Base-by-base conservation (phyloP, 2,113 vertebrate genomes). In the Tiliqua scincoides region DNA sequence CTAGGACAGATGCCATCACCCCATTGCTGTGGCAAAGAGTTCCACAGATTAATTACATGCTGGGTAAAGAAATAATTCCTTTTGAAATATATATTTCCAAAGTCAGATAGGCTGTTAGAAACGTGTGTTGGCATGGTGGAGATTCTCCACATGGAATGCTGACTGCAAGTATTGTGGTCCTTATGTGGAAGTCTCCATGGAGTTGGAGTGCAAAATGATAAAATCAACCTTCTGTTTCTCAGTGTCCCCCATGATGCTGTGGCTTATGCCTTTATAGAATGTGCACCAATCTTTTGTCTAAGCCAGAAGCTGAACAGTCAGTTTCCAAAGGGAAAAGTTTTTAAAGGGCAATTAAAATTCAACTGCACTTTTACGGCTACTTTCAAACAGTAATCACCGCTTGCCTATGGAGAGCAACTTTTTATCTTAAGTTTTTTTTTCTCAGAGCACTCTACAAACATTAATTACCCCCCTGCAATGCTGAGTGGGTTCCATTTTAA, bases 401-500 rank as follows among this genome's bases (percentile, higher is more conserved):
- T 68, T 21, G 25, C 43, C 63, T 68, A 35, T 54, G 17, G 73
- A 68, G 48, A 54, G 18, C 68, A 52, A 12, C 21, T 48, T 30
- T 67, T 77, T 32, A 52, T 21, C 65, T 25, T 6, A 18, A 8
- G 23, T 77, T 32, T 85, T 57, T 40, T 77, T 32, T 85, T 57
- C 35, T 57, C 2, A 9, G 8, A 17, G 27, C 30, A 3, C 35
- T 32, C 78, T 52, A 40, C 81, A 59, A 32, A 3, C 4, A 71
- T 87, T 87, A 82, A 82, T 82, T 76, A 59, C 59, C 48, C 25
- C 68, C 48, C 79, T 37, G 52, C 72, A 21, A 20, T 6, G 27
- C 63, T 70, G 54, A 70, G 75, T 57, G 73, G 73, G n/a, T 65
- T 74, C 43, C n/a, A 5, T 59, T 86, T 68, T 82, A 87, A 75